A percentile compares a stretch with the other conserved stretches of the same genome.
phyloP scores from a whole-genome alignment of 2,888 invertebrate genomes.

The Aricia artaxerxes region DNA sequence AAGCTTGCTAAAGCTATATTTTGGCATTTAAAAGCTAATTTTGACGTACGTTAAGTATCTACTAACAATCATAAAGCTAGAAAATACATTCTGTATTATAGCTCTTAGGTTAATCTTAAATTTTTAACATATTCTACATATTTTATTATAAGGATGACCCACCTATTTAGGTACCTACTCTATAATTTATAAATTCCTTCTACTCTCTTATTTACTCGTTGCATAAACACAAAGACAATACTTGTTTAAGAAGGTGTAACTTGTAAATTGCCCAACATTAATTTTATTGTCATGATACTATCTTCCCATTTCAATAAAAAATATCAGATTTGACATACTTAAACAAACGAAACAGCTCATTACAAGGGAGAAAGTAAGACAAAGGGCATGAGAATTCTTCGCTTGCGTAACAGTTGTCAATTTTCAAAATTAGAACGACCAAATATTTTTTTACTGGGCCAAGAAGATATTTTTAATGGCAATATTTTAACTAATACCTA shows the following conservation, averaged over 20 bases:
- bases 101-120: neutral
- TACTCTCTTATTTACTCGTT: neutral
- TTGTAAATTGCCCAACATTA: slow-evolving; percentile 1
- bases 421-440: slow-evolving; percentile 16
- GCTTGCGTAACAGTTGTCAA: slow-evolving; percentile 6
- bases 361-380: slow-evolving; percentile 23
- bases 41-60: neutral
- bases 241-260: slow-evolving; percentile 31
- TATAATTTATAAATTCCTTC: neutral
- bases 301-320: slow-evolving; percentile 16
- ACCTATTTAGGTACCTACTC: neutral
- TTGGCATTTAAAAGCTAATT: neutral
- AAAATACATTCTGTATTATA: neutral
- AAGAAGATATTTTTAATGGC: neutral
- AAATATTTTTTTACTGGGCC: neutral
- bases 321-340: slow-evolving; percentile 11
- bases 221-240: slow-evolving; percentile 38
- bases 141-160: too few relatives aligned
- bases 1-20: neutral
- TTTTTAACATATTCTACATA: too few relatives aligned
- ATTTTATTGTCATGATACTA: slow-evolving; percentile 19
- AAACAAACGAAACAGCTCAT: slow-evolving; percentile 7
- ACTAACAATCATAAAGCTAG: neutral
- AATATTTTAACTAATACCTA: too few relatives aligned
- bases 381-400: slow-evolving; percentile 26